Evolutionary conservation across 2,888 invertebrate species (phyloP).

Genomic region (Callimorpha dominula): DNA sequence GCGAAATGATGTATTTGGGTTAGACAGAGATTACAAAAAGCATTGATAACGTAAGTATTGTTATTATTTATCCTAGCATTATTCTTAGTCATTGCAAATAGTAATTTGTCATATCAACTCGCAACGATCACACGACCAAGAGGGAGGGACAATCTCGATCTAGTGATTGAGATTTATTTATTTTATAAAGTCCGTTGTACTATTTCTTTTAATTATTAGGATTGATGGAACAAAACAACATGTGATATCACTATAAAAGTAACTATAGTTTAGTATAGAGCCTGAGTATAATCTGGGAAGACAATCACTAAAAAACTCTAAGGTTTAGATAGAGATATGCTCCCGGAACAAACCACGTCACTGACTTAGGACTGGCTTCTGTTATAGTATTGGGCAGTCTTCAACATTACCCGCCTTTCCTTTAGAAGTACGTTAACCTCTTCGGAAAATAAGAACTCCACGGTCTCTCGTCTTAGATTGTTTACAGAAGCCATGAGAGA

Average conservation of each 20-base stretch:
- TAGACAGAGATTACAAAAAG: not conserved
- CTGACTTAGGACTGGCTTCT: too few relatives aligned
- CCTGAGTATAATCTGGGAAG: not conserved
- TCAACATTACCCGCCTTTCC: too few relatives aligned
- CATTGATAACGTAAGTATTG: not conserved
- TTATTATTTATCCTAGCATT: not conserved
- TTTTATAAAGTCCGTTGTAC: slow-evolving; percentile 36
- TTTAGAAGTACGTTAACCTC: too few relatives aligned
- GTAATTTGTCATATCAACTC: slow-evolving; percentile 8
- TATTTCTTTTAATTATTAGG: slow-evolving; percentile 36
- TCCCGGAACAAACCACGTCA: too few relatives aligned
- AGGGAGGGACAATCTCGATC: slow-evolving; percentile 43
- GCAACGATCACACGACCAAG: slow-evolving; percentile 32
- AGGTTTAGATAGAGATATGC: too few relatives aligned
- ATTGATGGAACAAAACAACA: not conserved
- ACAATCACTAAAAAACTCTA: too few relatives aligned
- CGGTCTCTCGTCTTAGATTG: too few relatives aligned
- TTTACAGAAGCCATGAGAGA: too few relatives aligned
- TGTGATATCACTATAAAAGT: not conserved
- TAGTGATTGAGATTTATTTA: slow-evolving; percentile 49
- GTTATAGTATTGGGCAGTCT: too few relatives aligned
- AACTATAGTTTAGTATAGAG: not conserved
- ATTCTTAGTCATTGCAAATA: not conserved
- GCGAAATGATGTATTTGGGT: not conserved
- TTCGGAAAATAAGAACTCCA: too few relatives aligned